A percentile compares a stretch with the other conserved stretches of the same genome.
These are phyloP conservation scores for Ditylenchus dipsaci DNA, from an alignment of 1,140 invertebrate species.

Conservation along the genomic window DNA sequence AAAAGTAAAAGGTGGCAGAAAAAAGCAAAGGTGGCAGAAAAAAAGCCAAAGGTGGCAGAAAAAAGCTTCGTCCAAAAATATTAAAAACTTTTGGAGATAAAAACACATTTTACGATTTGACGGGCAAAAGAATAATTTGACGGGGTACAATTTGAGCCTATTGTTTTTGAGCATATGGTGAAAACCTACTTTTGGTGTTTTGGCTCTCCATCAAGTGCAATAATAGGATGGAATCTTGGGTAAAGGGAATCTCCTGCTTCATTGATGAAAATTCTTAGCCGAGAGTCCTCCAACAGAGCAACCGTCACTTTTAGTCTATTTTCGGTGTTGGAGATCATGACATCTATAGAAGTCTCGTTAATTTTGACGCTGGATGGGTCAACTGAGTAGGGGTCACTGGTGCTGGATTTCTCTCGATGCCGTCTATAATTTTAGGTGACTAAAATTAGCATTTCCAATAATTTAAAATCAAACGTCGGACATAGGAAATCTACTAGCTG, in stretches of 20 bases:
- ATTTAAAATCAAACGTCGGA: neutral
- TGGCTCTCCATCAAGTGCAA: slow-evolving; percentile 49
- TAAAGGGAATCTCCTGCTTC: slow-evolving; percentile 46
- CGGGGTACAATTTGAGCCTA: too few species aligned
- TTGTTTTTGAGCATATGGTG: too few species aligned
- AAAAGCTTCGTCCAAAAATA: too few species aligned
- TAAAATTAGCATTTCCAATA: neutral
- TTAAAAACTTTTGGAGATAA: neutral
- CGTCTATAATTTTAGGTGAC: slow-evolving; percentile 35
- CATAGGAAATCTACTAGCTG: too few species aligned
- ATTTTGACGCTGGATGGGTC: slow-evolving; percentile 30
- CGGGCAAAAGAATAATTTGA: too few species aligned
- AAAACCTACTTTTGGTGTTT: slow-evolving; percentile 38
- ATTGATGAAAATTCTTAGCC: slow-evolving; percentile 48
- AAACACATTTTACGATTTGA: too few species aligned
- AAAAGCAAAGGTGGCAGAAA: too few species aligned
- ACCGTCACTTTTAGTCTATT: slow-evolving; percentile 45
- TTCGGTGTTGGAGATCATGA: slow-evolving; percentile 27
- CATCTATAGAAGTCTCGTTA: slow-evolving; percentile 45
- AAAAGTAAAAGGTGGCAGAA: too few species aligned
- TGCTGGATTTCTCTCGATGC: slow-evolving; percentile 31
- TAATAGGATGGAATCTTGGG: slow-evolving; percentile 41
- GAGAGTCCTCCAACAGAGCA: slow-evolving; percentile 44
- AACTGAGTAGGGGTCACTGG: slow-evolving; percentile 40
- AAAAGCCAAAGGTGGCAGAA: too few species aligned